These are phyloP conservation scores for Drosophila yooni DNA, from an alignment of 2,888 invertebrate genomes.

Conservation along the genomic window DNA sequence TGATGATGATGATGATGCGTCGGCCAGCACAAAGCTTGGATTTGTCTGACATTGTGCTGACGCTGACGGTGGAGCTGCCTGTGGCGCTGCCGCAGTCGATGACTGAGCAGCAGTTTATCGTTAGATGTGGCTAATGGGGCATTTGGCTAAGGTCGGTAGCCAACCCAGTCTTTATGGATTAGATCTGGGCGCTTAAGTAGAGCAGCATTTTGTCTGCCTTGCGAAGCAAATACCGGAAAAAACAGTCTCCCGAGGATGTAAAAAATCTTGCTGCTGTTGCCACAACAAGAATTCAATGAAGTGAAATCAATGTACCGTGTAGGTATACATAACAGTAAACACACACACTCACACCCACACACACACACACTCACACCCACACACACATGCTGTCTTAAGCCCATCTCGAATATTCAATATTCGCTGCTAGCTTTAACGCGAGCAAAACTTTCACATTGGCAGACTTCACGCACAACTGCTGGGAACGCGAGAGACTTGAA, in stretches of 20 bases:
- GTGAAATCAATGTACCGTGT: conserved; percentile 57
- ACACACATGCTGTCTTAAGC: background rate
- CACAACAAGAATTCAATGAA: conserved; percentile 33
- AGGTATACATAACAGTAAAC: background rate
- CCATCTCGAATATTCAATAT: conserved; percentile 13
- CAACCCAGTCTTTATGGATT: conserved; percentile 22
- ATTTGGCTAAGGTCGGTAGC: conserved; percentile 28
- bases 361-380: background rate
- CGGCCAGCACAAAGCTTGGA: background rate
- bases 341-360: background rate
- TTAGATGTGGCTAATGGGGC: conserved; percentile 9
- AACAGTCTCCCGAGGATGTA: conserved; percentile 25
- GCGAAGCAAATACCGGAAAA: conserved; percentile 51
- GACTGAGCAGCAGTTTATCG: conserved; percentile 5
- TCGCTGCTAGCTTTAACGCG: conserved; percentile 14
- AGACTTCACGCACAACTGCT: conserved; percentile 22
- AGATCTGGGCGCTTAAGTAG: conserved; percentile 35
- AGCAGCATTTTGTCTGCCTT: conserved; percentile 22
- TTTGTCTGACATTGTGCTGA: conserved; percentile 44
- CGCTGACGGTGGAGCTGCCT: background rate
- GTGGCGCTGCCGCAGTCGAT: conserved; percentile 1
- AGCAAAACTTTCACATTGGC: conserved; percentile 59
- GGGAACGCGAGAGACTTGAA: conserved; percentile 2
- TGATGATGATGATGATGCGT: background rate
- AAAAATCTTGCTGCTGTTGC: conserved; percentile 23